These are phyloP conservation scores for Sterrhoptilus dennistouni DNA, from an alignment of 2,113 vertebrate species.

Conservation along the genomic window DNA sequence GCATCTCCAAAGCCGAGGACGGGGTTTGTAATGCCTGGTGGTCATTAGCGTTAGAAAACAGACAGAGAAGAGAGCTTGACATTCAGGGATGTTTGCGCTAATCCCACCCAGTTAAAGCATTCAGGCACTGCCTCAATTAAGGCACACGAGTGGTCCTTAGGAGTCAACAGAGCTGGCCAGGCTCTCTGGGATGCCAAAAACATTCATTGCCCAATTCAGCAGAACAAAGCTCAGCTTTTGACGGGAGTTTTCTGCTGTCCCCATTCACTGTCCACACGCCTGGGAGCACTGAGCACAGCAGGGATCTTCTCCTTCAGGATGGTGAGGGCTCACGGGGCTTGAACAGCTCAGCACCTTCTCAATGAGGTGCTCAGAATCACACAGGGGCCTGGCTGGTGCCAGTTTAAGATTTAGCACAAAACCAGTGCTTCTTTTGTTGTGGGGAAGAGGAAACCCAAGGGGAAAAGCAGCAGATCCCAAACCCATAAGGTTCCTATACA, in stretches of 20 bases:
- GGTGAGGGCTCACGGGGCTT: background rate
- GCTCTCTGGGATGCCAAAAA: background rate
- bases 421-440: accelerated
- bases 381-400: background rate
- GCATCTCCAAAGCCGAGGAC: background rate
- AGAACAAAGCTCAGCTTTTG: background rate
- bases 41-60: background rate
- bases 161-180: background rate
- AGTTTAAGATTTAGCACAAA: background rate
- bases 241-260: background rate
- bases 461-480: background rate
- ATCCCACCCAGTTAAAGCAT: background rate
- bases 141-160: background rate
- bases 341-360: background rate
- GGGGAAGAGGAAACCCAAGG: background rate
- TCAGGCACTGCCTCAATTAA: background rate
- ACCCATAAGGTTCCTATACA: background rate
- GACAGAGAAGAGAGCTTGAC: background rate
- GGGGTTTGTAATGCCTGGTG: background rate
- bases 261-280: background rate
- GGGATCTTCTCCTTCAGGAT: background rate
- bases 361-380: accelerated
- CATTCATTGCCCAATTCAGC: background rate
- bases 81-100: background rate
- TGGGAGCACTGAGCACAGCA: background rate